Conservation (phyloP, 1,140 invertebrate genomes). For the Pseudomyrmex flavicornis region DNA sequence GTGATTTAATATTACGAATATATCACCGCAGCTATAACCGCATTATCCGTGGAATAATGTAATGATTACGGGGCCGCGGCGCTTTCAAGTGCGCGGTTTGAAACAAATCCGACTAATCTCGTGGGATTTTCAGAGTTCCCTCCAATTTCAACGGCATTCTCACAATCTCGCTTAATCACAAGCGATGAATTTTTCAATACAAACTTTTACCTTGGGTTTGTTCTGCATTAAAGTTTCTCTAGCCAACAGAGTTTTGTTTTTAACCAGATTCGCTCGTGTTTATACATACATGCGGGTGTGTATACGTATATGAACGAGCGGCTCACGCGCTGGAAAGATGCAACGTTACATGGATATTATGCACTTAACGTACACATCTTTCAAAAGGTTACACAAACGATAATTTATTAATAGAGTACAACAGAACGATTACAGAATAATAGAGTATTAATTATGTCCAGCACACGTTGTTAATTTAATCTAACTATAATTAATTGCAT, state of each 20-base stretch:
- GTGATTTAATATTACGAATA: slow-evolving; percentile 59
- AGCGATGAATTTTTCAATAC: slow-evolving; percentile 8
- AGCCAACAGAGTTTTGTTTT: not conserved
- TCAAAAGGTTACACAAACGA: slow-evolving; percentile 42
- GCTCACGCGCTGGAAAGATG: not conserved
- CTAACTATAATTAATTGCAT: slow-evolving; percentile 55
- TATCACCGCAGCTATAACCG: slow-evolving; percentile 35
- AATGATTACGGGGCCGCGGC: slow-evolving; percentile 16
- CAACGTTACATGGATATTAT: slow-evolving; percentile 10
- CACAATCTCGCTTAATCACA: slow-evolving; percentile 24
- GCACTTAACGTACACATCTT: slow-evolving; percentile 26
- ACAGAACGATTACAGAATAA: slow-evolving; percentile 55
- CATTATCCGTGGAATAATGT: slow-evolving; percentile 42
- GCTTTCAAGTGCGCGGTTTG: slow-evolving; percentile 56
- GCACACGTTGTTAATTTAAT: slow-evolving; percentile 49
- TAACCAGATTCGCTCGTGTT: too few relatives aligned
- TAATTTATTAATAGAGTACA: slow-evolving; percentile 43
- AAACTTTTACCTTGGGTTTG: not conserved
- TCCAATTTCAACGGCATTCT: slow-evolving; percentile 30
- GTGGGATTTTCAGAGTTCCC: slow-evolving; percentile 28
- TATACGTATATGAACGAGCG: not conserved
- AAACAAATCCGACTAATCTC: slow-evolving; percentile 53
- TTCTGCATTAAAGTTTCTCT: not conserved
- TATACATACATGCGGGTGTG: too few relatives aligned
- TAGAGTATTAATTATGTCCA: slow-evolving; percentile 54